Evolutionary conservation across 1,140 invertebrate genomes (phyloP).

Genomic region (Zophobas atratus): DNA sequence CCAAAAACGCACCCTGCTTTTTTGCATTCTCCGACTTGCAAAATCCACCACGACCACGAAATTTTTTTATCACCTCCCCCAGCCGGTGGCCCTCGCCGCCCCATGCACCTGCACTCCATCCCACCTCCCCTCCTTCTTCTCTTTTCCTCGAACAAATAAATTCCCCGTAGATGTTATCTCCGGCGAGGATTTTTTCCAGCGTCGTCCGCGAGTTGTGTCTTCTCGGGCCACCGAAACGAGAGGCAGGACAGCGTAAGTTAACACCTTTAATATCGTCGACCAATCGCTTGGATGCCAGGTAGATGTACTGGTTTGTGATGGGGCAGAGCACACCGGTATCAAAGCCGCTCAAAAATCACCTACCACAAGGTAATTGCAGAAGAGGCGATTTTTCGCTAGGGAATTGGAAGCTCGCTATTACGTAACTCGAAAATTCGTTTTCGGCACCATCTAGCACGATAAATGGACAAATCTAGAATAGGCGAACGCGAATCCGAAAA

Average conservation of each 20-base stretch:
- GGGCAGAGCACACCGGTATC: constrained; percentile 22
- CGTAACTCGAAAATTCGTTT: too few species aligned
- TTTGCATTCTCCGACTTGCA: too few species aligned
- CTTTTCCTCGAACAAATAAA: neutral
- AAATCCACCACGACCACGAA: too few species aligned
- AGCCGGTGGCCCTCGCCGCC: too few species aligned
- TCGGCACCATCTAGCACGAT: too few species aligned
- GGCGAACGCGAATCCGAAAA: too few species aligned
- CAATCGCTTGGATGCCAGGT: constrained; percentile 33
- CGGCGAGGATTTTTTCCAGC: neutral
- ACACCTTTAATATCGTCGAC: constrained; percentile 47
- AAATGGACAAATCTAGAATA: neutral
- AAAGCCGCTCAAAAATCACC: constrained; percentile 17
- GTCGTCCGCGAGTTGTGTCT: constrained; percentile 23
- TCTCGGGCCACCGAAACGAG: constrained; percentile 32
- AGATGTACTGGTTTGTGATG: constrained; percentile 28
- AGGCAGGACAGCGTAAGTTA: constrained; percentile 45
- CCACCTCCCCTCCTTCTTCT: neutral
- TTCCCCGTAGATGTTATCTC: neutral
- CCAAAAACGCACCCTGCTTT: too few species aligned
- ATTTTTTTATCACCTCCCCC: too few species aligned
- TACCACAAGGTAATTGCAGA: neutral
- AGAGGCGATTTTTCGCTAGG: neutral
- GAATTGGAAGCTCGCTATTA: neutral
- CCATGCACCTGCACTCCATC: too few species aligned